Base-by-base conservation (phyloP, 1,140 invertebrate species). In the Drosophila sturtevanti region DNA sequence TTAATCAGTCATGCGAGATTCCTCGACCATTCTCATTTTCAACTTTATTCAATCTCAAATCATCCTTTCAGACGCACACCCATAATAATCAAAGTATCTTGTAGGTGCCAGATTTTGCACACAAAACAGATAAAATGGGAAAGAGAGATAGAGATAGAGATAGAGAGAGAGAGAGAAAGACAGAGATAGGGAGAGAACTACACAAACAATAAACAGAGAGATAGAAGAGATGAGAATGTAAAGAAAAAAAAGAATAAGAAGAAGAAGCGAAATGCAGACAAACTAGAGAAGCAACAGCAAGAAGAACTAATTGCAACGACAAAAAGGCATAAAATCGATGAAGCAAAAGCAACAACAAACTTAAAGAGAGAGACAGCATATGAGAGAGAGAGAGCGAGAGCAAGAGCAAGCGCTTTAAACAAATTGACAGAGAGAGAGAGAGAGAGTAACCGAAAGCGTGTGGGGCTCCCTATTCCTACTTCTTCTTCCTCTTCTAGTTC, bases 231-330 rank as follows among this genome's bases (percentile, higher is more conserved):
- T 60, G 48, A 3, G 5, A 31, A 31, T 31, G 7, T 31, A 31
- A 18, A 62, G n/a, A 51, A 72, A 64, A 65, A 60, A 63, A 58
- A 6, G 5, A 70, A 77, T 51, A 38, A 6, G 5, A 70, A 77
- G 56, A 38, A 63, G 58, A 77, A 77, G 34, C 18, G 31, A 76
- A 77, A 85, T 77, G 72, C 79, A 84, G 63, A 66, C 63, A 72
- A 75, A 70, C 78, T 75, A 79, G 61, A 60, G 62, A 58, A 79
- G 56, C 71, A 78, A 69, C 68, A 81, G 61, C 24, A 77, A 81
- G 71, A 79, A 82, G 79, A 87, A 87, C 84, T 87, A 87, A 84
- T 87, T 87, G 84, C 84, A 87, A 84, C 84, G 84, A 89, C 79
- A 82, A 78, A 68, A 87, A 48, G 41, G 84, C 81, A 84, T 79